Evolutionary conservation across 2,113 vertebrate genomes (phyloP), one percentile per base, ranked within the genome.

Genomic region (Perca flavescens): DNA sequence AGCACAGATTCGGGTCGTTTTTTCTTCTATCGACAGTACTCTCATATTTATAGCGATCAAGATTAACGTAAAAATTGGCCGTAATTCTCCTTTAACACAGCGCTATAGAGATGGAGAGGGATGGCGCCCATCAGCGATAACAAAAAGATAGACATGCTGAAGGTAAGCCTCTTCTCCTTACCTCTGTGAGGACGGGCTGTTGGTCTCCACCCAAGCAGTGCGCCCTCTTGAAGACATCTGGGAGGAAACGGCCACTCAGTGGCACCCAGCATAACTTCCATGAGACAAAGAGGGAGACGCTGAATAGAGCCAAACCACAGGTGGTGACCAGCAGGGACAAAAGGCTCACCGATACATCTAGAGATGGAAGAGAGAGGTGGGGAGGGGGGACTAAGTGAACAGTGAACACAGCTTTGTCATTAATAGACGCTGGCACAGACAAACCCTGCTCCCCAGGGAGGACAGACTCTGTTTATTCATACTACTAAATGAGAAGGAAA

Each of bases 241-340:
- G 95, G 77, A 97, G 86, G 74, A 97, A 96, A 65, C 96, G 96
- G 79, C 97, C 97, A 79, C 97, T 96, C 96, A 98, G 97, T 1
- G 98, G 98, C 86, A 98, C 95, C 98, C 98, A 99, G 91, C 97
- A 99, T 86, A 99, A 94, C 92, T 99, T 99, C 98, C 98, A 99
- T 90, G 98, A 99, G 22, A 99, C 98, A n/a, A 99, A 99, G 67
- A 99, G 96, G 61, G 98, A 99, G 56, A 99, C 98, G 0, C 97
- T 97, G 69, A 99, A 99, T 53, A 99, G 96, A 40, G 98, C 98
- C 40, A 99, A 96, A 74, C 98, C 95, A 84, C 95, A 96, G 70
- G 94, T 91, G 74, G 94, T 96, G 78, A 96, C 95, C 89, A 96
- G 86, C 86, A 96, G 92, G 7, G 95, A 96, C 86, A 95, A 76